Percentiles rank a stretch among this genome's conserved stretches.
These are phyloP conservation scores for Gadopsis marmoratus DNA, from an alignment of 2,797 vertebrate species.

Conservation along the genomic window DNA sequence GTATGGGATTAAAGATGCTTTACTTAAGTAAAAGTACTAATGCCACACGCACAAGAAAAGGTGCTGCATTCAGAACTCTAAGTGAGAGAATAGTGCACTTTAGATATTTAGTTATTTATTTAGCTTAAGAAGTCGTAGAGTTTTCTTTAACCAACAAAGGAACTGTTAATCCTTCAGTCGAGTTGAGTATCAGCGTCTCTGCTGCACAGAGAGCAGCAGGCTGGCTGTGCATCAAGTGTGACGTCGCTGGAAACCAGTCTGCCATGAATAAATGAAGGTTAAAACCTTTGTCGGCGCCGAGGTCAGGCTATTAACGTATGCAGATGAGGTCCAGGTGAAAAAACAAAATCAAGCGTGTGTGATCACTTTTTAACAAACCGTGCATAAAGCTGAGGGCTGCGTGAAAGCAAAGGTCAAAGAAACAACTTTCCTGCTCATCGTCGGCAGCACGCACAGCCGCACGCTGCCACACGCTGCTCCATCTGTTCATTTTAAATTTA, in stretches of 20 bases:
- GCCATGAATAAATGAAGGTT: slow-evolving; percentile 21
- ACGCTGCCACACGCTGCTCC: background rate
- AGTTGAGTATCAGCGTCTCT: no score
- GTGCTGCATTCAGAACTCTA: no score
- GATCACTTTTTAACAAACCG: slow-evolving; percentile 26
- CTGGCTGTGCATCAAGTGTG: background rate
- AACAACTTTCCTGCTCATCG: background rate
- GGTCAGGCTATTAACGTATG: slow-evolving; percentile 38
- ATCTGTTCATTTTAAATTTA: no score
- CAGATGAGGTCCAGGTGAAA: slow-evolving; percentile 37
- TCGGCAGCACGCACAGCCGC: background rate
- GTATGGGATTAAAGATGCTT: no score
- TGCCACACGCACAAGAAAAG: no score
- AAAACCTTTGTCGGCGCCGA: slow-evolving; percentile 20
- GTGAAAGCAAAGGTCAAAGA: slow-evolving; percentile 44
- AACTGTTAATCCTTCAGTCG: no score
- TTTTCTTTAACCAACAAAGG: no score
- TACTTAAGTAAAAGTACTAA: no score
- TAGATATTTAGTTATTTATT: no score
- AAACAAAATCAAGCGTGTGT: background rate
- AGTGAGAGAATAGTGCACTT: no score
- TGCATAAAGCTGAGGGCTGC: slow-evolving; percentile 31
- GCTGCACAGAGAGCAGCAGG: background rate
- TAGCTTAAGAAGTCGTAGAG: no score
- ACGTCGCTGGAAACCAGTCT: slow-evolving; percentile 2